Evolutionary conservation across 2,113 vertebrate species (phyloP).

Genomic region (Mellivora capensis): DNA sequence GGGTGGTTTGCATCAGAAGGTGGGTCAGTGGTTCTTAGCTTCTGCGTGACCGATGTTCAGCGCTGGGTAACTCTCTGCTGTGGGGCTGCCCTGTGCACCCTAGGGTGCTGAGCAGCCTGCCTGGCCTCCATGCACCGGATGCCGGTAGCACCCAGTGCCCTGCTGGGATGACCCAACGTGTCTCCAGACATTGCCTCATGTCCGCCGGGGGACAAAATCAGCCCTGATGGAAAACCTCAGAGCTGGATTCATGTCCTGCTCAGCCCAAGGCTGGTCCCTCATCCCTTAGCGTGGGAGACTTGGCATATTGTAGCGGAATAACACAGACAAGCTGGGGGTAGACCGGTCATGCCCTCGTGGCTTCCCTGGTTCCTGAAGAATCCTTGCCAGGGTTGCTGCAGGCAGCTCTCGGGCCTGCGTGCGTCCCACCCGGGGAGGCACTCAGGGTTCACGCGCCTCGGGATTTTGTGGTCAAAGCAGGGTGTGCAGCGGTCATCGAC

Average conservation of each 20-base stretch:
- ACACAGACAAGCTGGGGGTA: accelerated
- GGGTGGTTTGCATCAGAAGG: background rate
- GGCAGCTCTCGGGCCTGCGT: background rate
- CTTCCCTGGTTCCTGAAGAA: background rate
- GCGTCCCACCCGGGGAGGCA: background rate
- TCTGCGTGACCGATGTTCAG: accelerated
- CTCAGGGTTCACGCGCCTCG: background rate
- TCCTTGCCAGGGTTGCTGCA: no score
- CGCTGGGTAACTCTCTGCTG: accelerated
- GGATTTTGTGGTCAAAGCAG: background rate
- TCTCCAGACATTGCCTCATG: background rate
- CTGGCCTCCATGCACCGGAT: background rate
- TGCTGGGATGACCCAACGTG: background rate
- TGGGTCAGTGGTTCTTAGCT: no score
- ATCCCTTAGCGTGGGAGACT: background rate
- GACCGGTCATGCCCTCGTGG: accelerated
- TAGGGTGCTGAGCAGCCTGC: accelerated
- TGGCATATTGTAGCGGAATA: background rate
- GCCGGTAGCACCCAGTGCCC: accelerated
- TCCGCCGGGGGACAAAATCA: accelerated
- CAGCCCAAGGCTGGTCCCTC: background rate
- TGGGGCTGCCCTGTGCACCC: accelerated
- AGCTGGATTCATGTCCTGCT: background rate
- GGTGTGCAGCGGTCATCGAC: background rate
- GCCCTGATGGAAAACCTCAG: background rate